phyloP scores from a whole-genome alignment of 92 coral and sea anemone genomes.

The Zoanthus gigantus region DNA sequence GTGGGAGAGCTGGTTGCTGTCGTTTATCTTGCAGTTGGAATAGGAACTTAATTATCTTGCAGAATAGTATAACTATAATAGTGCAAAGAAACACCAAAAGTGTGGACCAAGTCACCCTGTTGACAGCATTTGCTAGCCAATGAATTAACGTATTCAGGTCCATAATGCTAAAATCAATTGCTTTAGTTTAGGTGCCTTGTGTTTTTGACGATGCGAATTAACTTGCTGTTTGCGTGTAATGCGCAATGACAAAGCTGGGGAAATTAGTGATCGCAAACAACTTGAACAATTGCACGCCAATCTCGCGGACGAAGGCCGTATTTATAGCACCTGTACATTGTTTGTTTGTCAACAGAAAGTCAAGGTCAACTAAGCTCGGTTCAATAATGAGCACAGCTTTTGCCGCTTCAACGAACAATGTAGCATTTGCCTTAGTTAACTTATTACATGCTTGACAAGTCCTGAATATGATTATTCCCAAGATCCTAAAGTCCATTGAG shows the following conservation, averaged over 20 bases:
- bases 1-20: conserved; percentile 48
- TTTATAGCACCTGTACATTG: conserved; percentile 44
- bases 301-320: conserved; percentile 16
- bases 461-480: conserved; percentile 7
- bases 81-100: conserved; percentile 18
- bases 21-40: neutral
- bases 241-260: neutral
- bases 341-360: conserved; percentile 37
- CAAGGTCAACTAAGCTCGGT: conserved; percentile 30
- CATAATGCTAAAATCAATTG: neutral
- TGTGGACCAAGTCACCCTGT: conserved; percentile 10
- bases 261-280: neutral
- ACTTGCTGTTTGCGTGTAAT: conserved; percentile 24
- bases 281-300: conserved; percentile 19
- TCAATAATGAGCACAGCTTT: conserved; percentile 15
- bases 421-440: conserved; percentile 19
- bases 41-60: neutral
- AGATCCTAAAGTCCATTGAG: conserved; percentile 25
- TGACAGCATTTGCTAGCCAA: neutral
- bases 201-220: neutral
- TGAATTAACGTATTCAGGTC: conserved; percentile 2
- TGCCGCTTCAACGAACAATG: conserved; percentile 45
- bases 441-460: conserved; percentile 46
- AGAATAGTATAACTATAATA: neutral
- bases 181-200: neutral